Evolutionary conservation across 2,888 invertebrate species (phyloP), one percentile per base, ranked within the genome.

Genomic region (Ophion ellenae): DNA sequence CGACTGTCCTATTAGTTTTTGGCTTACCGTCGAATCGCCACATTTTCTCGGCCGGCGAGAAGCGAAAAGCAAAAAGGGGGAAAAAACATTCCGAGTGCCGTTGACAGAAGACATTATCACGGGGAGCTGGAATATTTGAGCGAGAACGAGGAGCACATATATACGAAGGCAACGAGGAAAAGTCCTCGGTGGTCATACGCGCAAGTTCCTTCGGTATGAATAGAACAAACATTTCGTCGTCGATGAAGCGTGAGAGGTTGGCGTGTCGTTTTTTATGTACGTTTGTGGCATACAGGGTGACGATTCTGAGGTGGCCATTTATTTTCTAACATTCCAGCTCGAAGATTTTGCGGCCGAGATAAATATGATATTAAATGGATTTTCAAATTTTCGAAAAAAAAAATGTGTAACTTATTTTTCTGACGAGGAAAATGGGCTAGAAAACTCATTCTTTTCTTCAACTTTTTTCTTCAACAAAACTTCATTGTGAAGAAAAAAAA

Each of bases 171-270:
- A 17, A 71, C 20, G 81, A 81, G 59, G 75, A 75, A 81, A 81
- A 81, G 75, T 81, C 69, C 61, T 66, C 69, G 53, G 75, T 75
- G 45, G 75, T 81, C 81, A 74, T 81, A 14, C 53, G 74, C 67
- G 74, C 81, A 81, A 69, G 75, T 81, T 75, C 69, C 28, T 59
- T 75, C 75, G 66, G 40, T 40, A 81, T 81, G 81, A 75, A 69
- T 69, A 75, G 81, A 81, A 75, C 81, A 81, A 81, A 81, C 75
- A 75, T 81, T 81, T 81, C 61, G 81, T 47, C 75, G 61, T 74
- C 75, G 75, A 75, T 69, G 81, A 75, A 69, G 67, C 74, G 75
- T 63, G 74, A 73, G 73, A 73, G 66, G 7, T 17, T 24, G 64
- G 20, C 53, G 10, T 40, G 40, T 73, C 36, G 45, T 61, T 53